Base-by-base conservation (phyloP, 1,140 invertebrate species). In the roundworm (Caenorhabditis elegans) region DNA sequence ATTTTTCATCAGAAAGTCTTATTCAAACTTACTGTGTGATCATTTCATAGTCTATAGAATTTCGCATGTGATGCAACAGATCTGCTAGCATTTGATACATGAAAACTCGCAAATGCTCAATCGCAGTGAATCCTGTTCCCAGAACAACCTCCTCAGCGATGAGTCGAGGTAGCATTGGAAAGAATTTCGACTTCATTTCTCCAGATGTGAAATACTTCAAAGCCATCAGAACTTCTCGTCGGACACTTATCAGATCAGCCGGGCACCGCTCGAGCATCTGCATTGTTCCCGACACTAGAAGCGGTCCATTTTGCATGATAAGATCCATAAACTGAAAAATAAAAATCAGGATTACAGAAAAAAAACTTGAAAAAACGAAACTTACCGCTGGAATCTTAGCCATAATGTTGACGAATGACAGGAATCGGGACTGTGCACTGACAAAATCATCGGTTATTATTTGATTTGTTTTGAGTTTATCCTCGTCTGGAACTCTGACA, bases 31-130 rank as follows among this genome's bases (percentile, higher is more conserved):
- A 82, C 77, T 83, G 82, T 31, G 49, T n/a, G 1, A 83, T 26
- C 76, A 83, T 36, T 17, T 79, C 79, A 24, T 70, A 83, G 26
- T n/a, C 19, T 3, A 83, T 36, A 43, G 34, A 28, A 49, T 17
- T n/a, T n/a, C 82, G 36, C 24, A 79, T 78, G 36, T 83, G 82
- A 75, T 83, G 82, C 17, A 83, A 36, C n/a, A 83, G 77, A 43
- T 83, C 82, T 11, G 82, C 82, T 2, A 83, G 55, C 39, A 78
- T 78, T 31, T 78, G 55, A 53, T 83, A 83, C 47, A 83, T 65
- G 26, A 55, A 76, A 11, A 43, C 31, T 36, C 80, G 24, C 19
- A 81, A n/a, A 39, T 76, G 49, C 15, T 81, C 80, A 15, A 47
- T 55, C 8, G 60, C 31, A 15, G 80, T 81, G 47, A 60, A 81